These are phyloP conservation scores for Trematomus loennbergii DNA, from an alignment of 2,113 vertebrate species.

Conservation along the genomic window DNA sequence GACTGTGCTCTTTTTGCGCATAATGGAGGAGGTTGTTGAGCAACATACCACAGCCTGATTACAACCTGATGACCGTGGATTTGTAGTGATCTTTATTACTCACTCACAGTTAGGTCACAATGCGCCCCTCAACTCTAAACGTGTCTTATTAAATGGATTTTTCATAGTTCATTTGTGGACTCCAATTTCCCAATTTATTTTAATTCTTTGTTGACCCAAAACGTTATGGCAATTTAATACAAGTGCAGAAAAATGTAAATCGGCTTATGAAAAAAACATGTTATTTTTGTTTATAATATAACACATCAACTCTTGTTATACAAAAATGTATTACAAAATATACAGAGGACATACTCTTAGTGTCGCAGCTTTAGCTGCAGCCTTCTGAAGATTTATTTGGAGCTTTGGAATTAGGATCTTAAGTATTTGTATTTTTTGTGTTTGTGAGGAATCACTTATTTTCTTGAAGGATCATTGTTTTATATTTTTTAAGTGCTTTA, in stretches of 20 bases:
- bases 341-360: not conserved
- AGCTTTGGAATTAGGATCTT: not conserved
- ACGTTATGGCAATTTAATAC: too few species aligned
- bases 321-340: not conserved
- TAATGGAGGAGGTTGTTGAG: not conserved
- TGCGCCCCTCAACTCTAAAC: not conserved
- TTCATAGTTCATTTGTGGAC: not conserved
- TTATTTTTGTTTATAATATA: not conserved
- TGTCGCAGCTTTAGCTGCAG: not conserved
- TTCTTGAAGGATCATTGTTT: not conserved
- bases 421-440: not conserved
- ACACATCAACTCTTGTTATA: not conserved
- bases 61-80: not conserved
- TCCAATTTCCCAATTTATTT: too few species aligned
- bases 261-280: too few species aligned
- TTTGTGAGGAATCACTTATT: too few species aligned
- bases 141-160: not conserved
- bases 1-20: constrained; percentile 9
- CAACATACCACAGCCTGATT: constrained; percentile 10
- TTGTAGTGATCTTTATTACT: constrained; percentile 1
- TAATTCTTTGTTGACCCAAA: too few species aligned
- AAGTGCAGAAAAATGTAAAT: too few species aligned
- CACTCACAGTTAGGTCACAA: not conserved
- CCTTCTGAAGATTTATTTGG: not conserved
- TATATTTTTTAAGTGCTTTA: too few species aligned